phyloP scores from a whole-genome alignment of 1,140 invertebrate genomes.

The Solenopsis invicta region DNA sequence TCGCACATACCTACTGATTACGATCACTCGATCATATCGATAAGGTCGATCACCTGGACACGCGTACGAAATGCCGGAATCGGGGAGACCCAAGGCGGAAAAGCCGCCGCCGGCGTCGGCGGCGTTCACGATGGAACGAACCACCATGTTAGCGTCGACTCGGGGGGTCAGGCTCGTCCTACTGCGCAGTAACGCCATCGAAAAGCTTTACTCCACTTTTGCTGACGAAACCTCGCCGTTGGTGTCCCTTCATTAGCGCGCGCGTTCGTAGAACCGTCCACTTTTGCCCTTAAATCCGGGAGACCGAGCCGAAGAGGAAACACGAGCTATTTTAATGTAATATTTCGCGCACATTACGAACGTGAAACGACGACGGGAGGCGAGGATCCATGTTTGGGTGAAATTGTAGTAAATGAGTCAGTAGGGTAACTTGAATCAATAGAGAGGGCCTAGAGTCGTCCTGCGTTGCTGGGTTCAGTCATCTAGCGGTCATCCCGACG shows the following conservation, averaged over 20 bases:
- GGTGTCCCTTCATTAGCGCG: slow-evolving; percentile 1
- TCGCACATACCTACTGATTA: background rate
- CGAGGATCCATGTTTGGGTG: background rate
- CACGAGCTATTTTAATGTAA: background rate
- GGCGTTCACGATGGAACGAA: slow-evolving; percentile 61
- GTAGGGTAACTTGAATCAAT: slow-evolving; percentile 20
- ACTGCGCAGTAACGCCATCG: slow-evolving; percentile 69
- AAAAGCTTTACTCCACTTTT: slow-evolving; percentile 54
- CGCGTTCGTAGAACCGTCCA: background rate
- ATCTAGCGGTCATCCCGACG: background rate
- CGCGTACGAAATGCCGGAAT: background rate
- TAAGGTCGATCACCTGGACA: background rate
- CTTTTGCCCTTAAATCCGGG: background rate
- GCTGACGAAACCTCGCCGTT: background rate
- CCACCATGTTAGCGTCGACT: slow-evolving; percentile 71
- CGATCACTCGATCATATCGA: background rate
- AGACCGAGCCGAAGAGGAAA: background rate
- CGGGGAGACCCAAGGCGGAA: slow-evolving; percentile 20
- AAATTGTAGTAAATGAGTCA: slow-evolving; percentile 37
- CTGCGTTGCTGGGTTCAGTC: background rate
- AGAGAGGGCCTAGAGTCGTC: background rate
- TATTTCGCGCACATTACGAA: background rate
- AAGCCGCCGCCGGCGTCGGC: slow-evolving; percentile 17
- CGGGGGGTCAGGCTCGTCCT: slow-evolving; percentile 57
- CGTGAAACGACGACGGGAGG: background rate